phyloP scores from a whole-genome alignment of 2,113 vertebrate species.

The Perca flavescens region DNA sequence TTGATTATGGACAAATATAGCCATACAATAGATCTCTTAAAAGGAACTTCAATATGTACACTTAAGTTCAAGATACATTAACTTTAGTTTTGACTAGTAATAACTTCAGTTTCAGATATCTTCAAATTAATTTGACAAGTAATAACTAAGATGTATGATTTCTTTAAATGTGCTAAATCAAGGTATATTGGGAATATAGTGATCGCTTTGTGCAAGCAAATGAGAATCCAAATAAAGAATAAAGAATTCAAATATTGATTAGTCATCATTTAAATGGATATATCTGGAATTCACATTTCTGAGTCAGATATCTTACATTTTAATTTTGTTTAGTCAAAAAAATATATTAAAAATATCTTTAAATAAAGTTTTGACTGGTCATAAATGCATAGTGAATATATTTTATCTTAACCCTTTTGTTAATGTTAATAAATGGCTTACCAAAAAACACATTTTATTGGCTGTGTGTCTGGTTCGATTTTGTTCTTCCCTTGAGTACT shows the following conservation, averaged over 20 bases:
- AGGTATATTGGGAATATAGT: neutral
- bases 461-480: constrained; percentile 11
- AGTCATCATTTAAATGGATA: neutral
- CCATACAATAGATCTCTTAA: neutral
- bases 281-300: neutral
- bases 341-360: neutral
- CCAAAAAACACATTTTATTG: neutral
- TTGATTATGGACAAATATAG: neutral
- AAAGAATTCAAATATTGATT: too few species aligned
- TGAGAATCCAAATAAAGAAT: neutral
- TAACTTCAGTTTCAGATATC: neutral
- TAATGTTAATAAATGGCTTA: neutral
- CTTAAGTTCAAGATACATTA: neutral
- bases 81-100: neutral
- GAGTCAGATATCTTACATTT: neutral
- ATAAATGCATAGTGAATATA: neutral
- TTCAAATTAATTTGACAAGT: neutral
- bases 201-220: neutral
- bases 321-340: neutral
- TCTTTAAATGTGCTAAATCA: neutral
- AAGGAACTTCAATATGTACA: neutral
- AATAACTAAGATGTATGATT: neutral
- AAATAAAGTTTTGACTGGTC: neutral
- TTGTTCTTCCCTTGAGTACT: neutral
- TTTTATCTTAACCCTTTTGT: neutral